A percentile compares a stretch with the other conserved stretches of the same genome.
These are phyloP conservation scores for Excalfactoria chinensis DNA, from an alignment of 2,113 vertebrate species.

Conservation along the genomic window DNA sequence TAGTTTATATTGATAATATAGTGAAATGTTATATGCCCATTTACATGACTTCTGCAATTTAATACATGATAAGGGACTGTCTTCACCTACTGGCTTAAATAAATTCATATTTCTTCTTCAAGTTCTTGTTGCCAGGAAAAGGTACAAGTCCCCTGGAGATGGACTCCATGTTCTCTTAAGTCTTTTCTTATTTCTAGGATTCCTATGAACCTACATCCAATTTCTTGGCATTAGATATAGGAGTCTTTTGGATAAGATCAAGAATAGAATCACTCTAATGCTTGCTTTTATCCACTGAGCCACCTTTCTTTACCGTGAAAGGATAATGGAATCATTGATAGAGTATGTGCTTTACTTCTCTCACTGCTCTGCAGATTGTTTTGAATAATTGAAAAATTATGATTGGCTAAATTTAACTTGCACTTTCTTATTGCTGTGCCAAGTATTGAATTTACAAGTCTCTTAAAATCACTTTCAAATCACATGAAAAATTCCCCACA, in stretches of 20 bases:
- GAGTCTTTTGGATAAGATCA: slow-evolving; percentile 32
- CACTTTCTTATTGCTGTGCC: not conserved
- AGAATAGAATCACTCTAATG: slow-evolving; percentile 42
- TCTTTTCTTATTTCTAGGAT: slow-evolving; percentile 33
- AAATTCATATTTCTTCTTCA: slow-evolving; percentile 35
- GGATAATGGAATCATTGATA: slow-evolving; percentile 38
- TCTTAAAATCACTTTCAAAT: not conserved
- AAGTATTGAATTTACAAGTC: not conserved
- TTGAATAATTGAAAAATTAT: slow-evolving; percentile 56
- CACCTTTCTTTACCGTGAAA: slow-evolving; percentile 21
- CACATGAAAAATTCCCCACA: not conserved
- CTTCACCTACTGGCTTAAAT: slow-evolving; percentile 30
- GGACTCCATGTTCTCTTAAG: not conserved
- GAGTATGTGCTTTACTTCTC: not conserved
- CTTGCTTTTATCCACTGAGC: slow-evolving; percentile 49
- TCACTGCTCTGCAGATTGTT: not conserved
- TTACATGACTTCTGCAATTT: not conserved
- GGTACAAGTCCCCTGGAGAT: slow-evolving; percentile 6
- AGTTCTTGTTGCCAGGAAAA: slow-evolving; percentile 32
- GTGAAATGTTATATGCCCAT: not conserved
- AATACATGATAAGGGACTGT: not conserved
- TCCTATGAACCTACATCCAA: slow-evolving; percentile 30
- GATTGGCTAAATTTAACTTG: slow-evolving; percentile 23
- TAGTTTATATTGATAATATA: not conserved
- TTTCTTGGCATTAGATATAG: slow-evolving; percentile 26